These are phyloP conservation scores for Drosophila varians DNA, from an alignment of 1,140 invertebrate species.

Conservation along the genomic window DNA sequence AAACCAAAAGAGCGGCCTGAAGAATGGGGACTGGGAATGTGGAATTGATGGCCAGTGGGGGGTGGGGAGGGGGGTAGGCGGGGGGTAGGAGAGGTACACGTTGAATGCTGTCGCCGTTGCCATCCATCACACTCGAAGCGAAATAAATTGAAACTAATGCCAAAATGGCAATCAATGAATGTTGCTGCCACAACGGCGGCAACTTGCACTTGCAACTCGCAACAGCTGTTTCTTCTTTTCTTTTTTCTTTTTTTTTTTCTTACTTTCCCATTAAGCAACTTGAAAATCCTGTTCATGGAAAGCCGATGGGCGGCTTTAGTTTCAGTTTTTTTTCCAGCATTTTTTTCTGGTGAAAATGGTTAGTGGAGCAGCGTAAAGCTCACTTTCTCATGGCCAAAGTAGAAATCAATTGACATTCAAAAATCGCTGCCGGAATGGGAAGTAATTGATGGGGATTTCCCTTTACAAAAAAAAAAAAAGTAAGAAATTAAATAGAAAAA, in stretches of 20 bases:
- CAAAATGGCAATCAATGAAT: slow-evolving; percentile 72
- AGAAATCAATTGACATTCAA: slow-evolving; percentile 17
- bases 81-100: too few relatives aligned
- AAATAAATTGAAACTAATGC: slow-evolving; percentile 77
- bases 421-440: not conserved
- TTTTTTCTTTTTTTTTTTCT: not conserved
- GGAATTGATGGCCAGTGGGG: slow-evolving; percentile 27
- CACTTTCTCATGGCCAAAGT: slow-evolving; percentile 24
- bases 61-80: too few relatives aligned
- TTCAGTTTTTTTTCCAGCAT: not conserved
- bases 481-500: not conserved
- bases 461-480: not conserved
- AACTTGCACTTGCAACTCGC: slow-evolving; percentile 18
- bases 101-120: slow-evolving; percentile 59
- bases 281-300: slow-evolving; percentile 69
- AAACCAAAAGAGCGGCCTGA: slow-evolving; percentile 14
- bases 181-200: slow-evolving; percentile 15
- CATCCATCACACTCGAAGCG: slow-evolving; percentile 73
- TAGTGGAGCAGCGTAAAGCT: slow-evolving; percentile 27
- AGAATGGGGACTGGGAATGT: not conserved
- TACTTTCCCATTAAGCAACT: slow-evolving; percentile 48
- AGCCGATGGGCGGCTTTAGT: slow-evolving; percentile 17
- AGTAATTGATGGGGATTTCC: not conserved
- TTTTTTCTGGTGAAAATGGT: slow-evolving; percentile 43
- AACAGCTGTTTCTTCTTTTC: slow-evolving; percentile 57